phyloP scores from a whole-genome alignment of 2,113 vertebrate species.

The Amblyornis subalaris region DNA sequence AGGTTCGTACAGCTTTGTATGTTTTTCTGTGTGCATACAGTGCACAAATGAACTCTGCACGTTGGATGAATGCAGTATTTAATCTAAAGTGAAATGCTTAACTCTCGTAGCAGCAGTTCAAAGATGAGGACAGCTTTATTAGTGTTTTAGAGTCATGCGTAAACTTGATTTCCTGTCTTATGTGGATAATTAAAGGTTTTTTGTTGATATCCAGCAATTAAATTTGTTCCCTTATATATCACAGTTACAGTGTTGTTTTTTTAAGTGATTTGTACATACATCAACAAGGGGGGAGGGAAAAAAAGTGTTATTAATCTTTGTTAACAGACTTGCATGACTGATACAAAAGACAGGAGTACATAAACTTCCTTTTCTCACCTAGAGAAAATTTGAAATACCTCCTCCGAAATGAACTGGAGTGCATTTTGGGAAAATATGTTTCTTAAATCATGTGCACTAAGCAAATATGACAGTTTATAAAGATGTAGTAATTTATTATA shows the following conservation, averaged over 20 bases:
- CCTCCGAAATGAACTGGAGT: not conserved
- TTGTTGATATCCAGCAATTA: not conserved
- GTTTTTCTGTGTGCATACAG: not conserved
- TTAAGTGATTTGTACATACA: not conserved
- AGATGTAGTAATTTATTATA: not conserved
- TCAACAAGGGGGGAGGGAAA: not conserved
- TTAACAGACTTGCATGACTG: not conserved
- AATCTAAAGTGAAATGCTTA: not conserved
- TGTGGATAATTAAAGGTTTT: not conserved
- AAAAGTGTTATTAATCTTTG: not conserved
- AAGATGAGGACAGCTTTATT: not conserved
- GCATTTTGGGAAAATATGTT: not conserved
- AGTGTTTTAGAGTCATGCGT: not conserved
- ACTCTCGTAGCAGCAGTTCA: not conserved
- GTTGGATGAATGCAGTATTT: fast-evolving
- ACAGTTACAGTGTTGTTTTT: not conserved
- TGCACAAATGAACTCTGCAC: not conserved
- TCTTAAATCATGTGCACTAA: not conserved
- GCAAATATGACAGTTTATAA: not conserved
- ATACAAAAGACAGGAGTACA: not conserved
- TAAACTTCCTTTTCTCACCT: not conserved
- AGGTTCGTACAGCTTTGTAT: not conserved
- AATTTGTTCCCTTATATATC: not conserved
- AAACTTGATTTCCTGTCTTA: not conserved
- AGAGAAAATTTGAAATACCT: not conserved